Conservation (phyloP, 2,113 vertebrate species). For the Onychostruthus taczanowskii region DNA sequence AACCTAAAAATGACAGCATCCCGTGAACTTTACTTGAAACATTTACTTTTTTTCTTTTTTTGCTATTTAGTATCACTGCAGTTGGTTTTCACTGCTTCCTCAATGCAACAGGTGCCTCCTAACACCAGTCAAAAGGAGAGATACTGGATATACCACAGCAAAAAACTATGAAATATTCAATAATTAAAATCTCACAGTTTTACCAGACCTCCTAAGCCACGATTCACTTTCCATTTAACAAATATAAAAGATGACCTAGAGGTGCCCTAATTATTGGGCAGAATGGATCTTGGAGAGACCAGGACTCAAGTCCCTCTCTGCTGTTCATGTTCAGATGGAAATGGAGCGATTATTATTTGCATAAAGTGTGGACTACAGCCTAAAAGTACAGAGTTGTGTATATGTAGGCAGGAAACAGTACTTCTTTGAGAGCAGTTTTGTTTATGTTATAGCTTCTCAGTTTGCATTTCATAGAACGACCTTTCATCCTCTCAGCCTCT, state of each 20-base stretch:
- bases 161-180: background rate
- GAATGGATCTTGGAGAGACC: background rate
- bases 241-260: background rate
- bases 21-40: background rate
- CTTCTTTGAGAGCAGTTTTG: conserved; percentile 16
- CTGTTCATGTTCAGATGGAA: background rate
- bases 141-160: background rate
- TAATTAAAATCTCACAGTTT: background rate
- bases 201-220: background rate
- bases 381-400: background rate
- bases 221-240: background rate
- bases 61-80: background rate
- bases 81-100: background rate
- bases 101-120: background rate
- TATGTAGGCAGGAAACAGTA: background rate
- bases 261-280: background rate
- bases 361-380: background rate
- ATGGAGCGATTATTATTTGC: background rate
- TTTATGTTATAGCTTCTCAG: conserved; percentile 32
- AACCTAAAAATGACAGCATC: background rate
- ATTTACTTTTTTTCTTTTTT: background rate
- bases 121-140: background rate
- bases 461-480: background rate
- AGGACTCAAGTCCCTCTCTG: background rate
- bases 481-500: conserved; percentile 15